Percentiles rank a stretch among this genome's conserved stretches.
These are phyloP conservation scores for Drosophila oshimai DNA, from an alignment of 1,140 invertebrate species.

Conservation along the genomic window DNA sequence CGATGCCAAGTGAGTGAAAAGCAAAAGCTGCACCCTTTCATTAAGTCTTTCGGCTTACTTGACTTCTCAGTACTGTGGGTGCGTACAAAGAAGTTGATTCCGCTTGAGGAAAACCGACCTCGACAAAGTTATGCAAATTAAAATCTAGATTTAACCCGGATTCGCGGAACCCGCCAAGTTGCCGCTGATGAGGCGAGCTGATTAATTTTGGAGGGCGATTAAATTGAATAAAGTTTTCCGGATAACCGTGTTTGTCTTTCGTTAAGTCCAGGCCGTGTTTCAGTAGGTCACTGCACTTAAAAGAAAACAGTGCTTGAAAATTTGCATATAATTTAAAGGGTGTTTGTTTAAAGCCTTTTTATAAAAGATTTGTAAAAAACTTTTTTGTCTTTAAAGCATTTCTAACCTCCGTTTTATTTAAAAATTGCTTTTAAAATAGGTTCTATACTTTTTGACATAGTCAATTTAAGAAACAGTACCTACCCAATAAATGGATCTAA, in stretches of 20 bases:
- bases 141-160: not conserved
- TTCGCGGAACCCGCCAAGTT: not conserved
- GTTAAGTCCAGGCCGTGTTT: not conserved
- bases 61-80: not conserved
- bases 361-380: no score
- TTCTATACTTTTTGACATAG: no score
- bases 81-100: no score
- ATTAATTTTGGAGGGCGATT: slow-evolving; percentile 17
- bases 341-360: no score
- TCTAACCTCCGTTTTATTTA: no score
- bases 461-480: no score
- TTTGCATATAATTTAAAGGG: not conserved
- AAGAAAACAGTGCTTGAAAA: not conserved
- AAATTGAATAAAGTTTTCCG: slow-evolving; percentile 31
- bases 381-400: no score
- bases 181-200: slow-evolving; percentile 1
- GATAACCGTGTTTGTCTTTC: slow-evolving; percentile 1
- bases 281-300: not conserved
- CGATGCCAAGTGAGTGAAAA: slow-evolving; percentile 81
- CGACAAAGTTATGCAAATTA: slow-evolving; percentile 35
- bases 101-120: not conserved
- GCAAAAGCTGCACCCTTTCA: not conserved
- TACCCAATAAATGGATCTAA: no score
- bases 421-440: no score
- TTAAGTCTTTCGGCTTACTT: not conserved